Conservation (phyloP, 2,113 vertebrate genomes). For the Rhinoptilus africanus region DNA sequence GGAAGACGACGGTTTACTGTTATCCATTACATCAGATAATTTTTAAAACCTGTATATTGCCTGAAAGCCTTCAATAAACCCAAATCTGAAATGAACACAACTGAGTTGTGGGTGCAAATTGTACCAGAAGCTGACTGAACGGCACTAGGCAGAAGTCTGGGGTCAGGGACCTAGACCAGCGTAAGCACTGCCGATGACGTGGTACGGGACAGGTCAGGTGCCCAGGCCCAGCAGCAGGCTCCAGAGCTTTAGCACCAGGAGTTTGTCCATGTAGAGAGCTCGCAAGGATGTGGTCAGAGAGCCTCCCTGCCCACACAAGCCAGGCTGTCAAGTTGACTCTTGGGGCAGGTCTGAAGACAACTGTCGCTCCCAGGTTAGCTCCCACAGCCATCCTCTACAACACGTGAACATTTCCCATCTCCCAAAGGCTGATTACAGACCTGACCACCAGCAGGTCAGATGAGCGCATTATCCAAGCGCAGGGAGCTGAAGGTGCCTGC, state of each 20-base stretch:
- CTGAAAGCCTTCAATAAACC: neutral
- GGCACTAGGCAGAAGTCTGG: neutral
- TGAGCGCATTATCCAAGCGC: fast-evolving
- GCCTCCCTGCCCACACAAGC: neutral
- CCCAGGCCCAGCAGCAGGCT: neutral
- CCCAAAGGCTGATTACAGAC: neutral
- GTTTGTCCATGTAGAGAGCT: neutral
- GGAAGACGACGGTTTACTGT: neutral
- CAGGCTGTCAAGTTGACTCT: neutral
- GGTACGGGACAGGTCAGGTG: neutral
- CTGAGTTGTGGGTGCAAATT: neutral
- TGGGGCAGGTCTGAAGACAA: neutral
- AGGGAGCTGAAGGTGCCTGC: neutral
- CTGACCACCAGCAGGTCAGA: neutral
- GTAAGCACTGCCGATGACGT: neutral
- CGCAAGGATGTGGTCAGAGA: neutral
- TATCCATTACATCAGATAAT: neutral
- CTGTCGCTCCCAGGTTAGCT: neutral
- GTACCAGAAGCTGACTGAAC: neutral
- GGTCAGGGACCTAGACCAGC: neutral
- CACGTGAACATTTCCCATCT: fast-evolving
- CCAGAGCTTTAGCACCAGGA: neutral
- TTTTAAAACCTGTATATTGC: neutral
- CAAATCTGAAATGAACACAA: neutral
- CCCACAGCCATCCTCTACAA: neutral